Base-by-base conservation (phyloP, 2,113 vertebrate genomes). In the Phylloscopus trochilus region DNA sequence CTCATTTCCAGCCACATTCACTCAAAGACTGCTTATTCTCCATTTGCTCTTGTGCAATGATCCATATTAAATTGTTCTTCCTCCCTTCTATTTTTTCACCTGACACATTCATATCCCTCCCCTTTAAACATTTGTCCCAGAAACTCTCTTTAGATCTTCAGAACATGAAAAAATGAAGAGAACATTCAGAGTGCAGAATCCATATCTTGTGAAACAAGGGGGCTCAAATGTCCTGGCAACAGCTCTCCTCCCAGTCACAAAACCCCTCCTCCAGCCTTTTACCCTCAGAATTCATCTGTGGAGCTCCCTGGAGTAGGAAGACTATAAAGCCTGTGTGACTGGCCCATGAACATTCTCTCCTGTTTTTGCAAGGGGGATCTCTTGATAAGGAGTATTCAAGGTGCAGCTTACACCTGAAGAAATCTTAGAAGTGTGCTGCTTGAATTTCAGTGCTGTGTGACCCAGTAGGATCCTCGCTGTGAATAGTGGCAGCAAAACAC, bases 381-480 rank as follows among this genome's bases (percentile, higher is more conserved):
- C 58, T 72, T 58, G 27, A 13, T 64, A 69, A 79, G 31, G 53
- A 56, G 28, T 35, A 37, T 90, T 79, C 26, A 58, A 83, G 49
- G 41, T 69, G 30, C 43, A 62, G 46, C 28, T 76, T 60, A 69
- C 55, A 62, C 22, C 44, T 56, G n/a, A 68, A 79, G 41, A 68
- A 76, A 49, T 55, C 33, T 68, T 59, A 33, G 3, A 66, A 35
- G 16, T 13, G 6, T 63, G 35, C 77, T 70, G 18, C 47, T 74
- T 85, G 74, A 58, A 58, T 85, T 93, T 66, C 44, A 49, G 0
- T 41, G 30, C 49, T 64, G 23, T 56, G 31, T 68, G 59, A 51
- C 1, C 1, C 58, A 76, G 16, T 37, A 28, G 0, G 0, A 30
- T 73, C 33, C 44, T 82, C 3, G 1, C 31, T 68, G 31, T 49